Percentiles rank a stretch among this genome's conserved stretches.
Conservation (phyloP, 2,888 invertebrate species). For the Muschampia plurimacula region DNA sequence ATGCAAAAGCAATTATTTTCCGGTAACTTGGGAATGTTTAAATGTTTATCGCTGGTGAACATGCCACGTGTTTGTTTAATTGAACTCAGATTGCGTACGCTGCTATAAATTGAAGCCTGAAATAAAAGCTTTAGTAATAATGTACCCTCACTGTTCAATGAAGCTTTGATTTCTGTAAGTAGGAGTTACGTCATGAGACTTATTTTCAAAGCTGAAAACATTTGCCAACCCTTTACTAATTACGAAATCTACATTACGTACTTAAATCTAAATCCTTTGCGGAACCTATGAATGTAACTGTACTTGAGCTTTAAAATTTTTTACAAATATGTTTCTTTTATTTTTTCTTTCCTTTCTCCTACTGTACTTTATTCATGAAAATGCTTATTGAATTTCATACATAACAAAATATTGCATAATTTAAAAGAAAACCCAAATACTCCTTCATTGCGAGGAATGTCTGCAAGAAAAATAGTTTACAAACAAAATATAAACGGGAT, state of each 20-base stretch:
- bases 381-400: too few relatives aligned
- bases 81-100: slow-evolving; percentile 15
- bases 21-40: slow-evolving; percentile 65
- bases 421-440: slow-evolving; percentile 4
- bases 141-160: not conserved
- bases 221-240: slow-evolving; percentile 9
- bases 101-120: slow-evolving; percentile 1
- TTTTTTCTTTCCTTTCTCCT: too few relatives aligned
- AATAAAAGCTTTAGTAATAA: slow-evolving; percentile 1
- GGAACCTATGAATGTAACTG: too few relatives aligned
- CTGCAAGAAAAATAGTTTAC: slow-evolving; percentile 23
- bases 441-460: slow-evolving; percentile 8
- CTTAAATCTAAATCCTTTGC: too few relatives aligned
- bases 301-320: too few relatives aligned
- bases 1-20: slow-evolving; percentile 77
- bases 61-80: slow-evolving; percentile 43
- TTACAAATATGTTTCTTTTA: too few relatives aligned
- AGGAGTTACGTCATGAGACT: slow-evolving; percentile 10
- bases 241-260: slow-evolving; percentile 15
- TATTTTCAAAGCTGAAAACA: slow-evolving; percentile 12
- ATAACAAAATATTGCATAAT: not conserved
- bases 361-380: too few relatives aligned
- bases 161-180: not conserved
- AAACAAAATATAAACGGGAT: slow-evolving; percentile 55
- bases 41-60: slow-evolving; percentile 59